Base-by-base conservation (phyloP, 2,797 vertebrate species). In the Steatocranus sp. region DNA sequence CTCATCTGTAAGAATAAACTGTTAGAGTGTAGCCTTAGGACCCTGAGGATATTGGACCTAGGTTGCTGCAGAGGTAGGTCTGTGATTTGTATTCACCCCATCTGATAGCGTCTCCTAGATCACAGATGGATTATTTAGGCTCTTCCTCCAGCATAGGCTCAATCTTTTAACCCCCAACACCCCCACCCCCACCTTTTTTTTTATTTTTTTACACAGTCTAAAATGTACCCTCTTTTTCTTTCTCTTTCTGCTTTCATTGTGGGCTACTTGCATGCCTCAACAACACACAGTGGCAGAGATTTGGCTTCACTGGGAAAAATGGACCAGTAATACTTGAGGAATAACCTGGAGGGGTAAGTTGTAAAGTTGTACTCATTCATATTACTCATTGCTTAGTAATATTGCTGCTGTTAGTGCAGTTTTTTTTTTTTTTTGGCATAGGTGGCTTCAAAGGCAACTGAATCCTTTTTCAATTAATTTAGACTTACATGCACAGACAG, bases 81-180 rank as follows among this genome's bases (percentile, higher is more conserved):
- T 93, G 93, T 94, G 93, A 95, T 96, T 94, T 95, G 94, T 95
- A 95, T 95, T 86, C 94, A 88, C 87, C 89, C 93, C 92, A 94
- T 93, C 94, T 93, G 94, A 94, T 95, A 92, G 92, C 88, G 87
- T 90, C 93, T 94, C 93, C 87, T 90, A 95, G 91, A 94, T 95
- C 94, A 93, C 94, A 94, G 92, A 94, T 93, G 94, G 95, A 96
- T 95, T 95, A 94, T 93, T 93, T 92, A 94, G 92, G 91, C 90
- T 94, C 91, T 88, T 92, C 87, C 83, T 91, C 92, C 81, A n/a
- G 89, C 90, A 87, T 76, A 83, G 83, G 58, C 88, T 78, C 85
- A 85, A 66, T 90, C 90, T 94, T 90, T 90, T 89, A 92, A 88
- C 84, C 80, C 53, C 79, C 76, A 38, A 34, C 56, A 30, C 56